Conservation (phyloP, 2,113 vertebrate species). For the Pao palembangensis region DNA sequence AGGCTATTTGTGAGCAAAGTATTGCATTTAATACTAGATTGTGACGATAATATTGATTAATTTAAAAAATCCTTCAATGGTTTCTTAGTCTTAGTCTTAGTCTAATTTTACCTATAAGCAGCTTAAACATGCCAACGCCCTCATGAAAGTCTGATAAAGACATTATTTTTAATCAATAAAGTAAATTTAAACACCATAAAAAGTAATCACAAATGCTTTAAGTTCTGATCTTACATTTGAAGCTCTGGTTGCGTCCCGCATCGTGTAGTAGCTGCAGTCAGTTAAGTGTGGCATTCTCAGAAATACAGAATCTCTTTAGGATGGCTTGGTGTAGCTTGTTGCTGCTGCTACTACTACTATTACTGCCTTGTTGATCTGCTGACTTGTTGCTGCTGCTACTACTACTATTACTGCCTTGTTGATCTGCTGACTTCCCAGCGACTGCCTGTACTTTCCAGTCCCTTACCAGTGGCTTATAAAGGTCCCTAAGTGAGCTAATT, state of each 20-base stretch:
- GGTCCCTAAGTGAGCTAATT: conserved; percentile 79
- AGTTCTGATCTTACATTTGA: conserved; percentile 72
- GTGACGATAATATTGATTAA: no score
- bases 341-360: conserved; percentile 28
- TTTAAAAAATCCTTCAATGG: no score
- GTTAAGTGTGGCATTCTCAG: conserved; percentile 81
- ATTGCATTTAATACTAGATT: not conserved
- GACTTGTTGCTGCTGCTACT: conserved; percentile 44
- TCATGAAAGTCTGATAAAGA: not conserved
- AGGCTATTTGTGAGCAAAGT: not conserved
- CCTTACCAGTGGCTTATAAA: conserved; percentile 69
- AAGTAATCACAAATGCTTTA: not conserved
- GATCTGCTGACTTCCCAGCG: conserved; percentile 39
- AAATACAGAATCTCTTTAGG: conserved; percentile 43
- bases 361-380: conserved; percentile 9
- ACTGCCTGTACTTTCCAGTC: conserved; percentile 50
- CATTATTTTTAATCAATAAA: not conserved
- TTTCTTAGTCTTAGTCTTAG: no score
- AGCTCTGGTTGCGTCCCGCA: conserved; percentile 75
- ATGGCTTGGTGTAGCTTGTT: conserved; percentile 38
- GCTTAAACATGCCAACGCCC: no score
- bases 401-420: not conserved
- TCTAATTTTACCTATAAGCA: no score
- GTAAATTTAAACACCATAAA: no score
- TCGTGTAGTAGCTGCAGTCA: conserved; percentile 78